A percentile compares a stretch with the other conserved stretches of the same genome.
Conservation (phyloP, 1,140 invertebrate genomes). For the Leucophenga varia region DNA sequence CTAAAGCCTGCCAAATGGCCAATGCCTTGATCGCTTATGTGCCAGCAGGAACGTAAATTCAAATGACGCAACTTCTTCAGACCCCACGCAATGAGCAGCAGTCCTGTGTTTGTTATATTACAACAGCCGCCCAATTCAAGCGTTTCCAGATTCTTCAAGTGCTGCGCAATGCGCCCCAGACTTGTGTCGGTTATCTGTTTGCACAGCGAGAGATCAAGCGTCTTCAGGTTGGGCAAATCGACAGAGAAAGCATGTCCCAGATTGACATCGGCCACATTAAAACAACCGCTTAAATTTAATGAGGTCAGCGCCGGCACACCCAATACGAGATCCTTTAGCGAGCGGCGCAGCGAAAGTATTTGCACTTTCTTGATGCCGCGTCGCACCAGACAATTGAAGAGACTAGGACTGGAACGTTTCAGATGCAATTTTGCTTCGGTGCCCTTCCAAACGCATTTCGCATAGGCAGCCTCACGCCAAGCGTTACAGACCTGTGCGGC, state of each 20-base stretch:
- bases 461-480: slow-evolving; percentile 90
- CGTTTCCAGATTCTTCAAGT: slow-evolving; percentile 82
- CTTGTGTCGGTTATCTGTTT: slow-evolving; percentile 91
- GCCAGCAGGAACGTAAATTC: slow-evolving; percentile 88
- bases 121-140: slow-evolving; percentile 88
- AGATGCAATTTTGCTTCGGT: slow-evolving; percentile 90
- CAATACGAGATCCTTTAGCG: slow-evolving; percentile 82
- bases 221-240: slow-evolving; percentile 72
- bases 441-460: slow-evolving; percentile 88
- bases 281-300: slow-evolving; percentile 89
- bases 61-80: slow-evolving; percentile 78
- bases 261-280: slow-evolving; percentile 83
- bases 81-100: slow-evolving; percentile 83
- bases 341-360: slow-evolving; percentile 80
- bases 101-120: slow-evolving; percentile 84
- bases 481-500: slow-evolving; percentile 86
- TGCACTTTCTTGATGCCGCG: slow-evolving; percentile 87
- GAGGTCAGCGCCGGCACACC: slow-evolving; percentile 84
- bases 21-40: slow-evolving; percentile 87
- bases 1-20: slow-evolving; percentile 79
- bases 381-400: slow-evolving; percentile 82
- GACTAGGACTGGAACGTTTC: slow-evolving; percentile 74
- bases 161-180: slow-evolving; percentile 78
- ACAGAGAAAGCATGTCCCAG: slow-evolving; percentile 77
- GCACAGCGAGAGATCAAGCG: slow-evolving; percentile 87